Base-by-base conservation (phyloP, 2,797 vertebrate species). In the Anniella stebbinsi region DNA sequence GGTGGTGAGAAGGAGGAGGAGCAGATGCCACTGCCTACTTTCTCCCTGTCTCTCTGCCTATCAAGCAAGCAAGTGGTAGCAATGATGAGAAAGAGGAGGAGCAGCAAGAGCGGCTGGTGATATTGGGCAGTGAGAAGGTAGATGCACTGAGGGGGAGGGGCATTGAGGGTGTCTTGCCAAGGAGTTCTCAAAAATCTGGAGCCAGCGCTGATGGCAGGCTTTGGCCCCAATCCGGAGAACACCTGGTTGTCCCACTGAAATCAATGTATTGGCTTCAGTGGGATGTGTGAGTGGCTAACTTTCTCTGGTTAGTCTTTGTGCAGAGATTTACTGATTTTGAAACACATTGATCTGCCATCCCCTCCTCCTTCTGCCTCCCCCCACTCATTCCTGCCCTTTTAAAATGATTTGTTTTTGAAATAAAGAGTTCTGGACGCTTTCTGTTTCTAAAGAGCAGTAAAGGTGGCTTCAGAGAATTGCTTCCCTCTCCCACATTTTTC, bases 381-480 rank as follows among this genome's bases (percentile, higher is more conserved):
- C 85, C 63, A 66, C 73, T 72, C 51, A 72, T 48, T 66, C 70
- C 57, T 90, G 78, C 45, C 51, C 45, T 91, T 91, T 88, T 91
- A 4, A 91, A 93, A 94, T 94, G 38, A 90, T 94, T 92, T 90
- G 3, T 0, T 92, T 92, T 91, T 76, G 57, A 86, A 77, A 90
- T 57, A 91, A 92, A 94, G 92, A 80, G 12, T 8, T 30, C 72
- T 11, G 5, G 11, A 85, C 86, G 82, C 45, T 91, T 89, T 92
- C 38, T 28, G 0, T 82, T 1, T 83, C 5, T 88, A 12, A 73
- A 77, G 54, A 91, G 76, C 13, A 69, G 6, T 85, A 92, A 88
- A 67, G 80, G 67, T 91, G 57, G 92, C 91, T 78, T 90, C 86
- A 88, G 45, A 90, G 4, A 0, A 48, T 88, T 89, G 36, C 90